A percentile compares a stretch with the other conserved stretches of the same genome.
These are phyloP conservation scores for Salpingus planirostris DNA, from an alignment of 2,888 invertebrate genomes.

Conservation along the genomic window DNA sequence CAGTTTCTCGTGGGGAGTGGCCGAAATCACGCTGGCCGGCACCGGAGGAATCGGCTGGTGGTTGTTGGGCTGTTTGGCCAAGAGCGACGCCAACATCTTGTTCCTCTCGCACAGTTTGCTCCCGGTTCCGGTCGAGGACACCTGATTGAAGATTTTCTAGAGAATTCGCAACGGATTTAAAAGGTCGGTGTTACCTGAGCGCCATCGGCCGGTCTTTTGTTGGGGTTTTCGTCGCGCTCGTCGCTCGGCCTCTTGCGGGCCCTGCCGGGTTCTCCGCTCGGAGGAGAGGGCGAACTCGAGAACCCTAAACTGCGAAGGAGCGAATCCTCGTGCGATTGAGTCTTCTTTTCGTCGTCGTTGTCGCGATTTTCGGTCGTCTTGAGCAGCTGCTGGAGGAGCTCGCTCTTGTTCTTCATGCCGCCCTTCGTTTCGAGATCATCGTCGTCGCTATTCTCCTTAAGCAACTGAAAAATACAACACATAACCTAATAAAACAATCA, in stretches of 20 bases:
- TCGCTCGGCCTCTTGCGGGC: constrained; percentile 52
- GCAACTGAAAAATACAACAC: constrained; percentile 54
- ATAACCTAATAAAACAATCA: no score
- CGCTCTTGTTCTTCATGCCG: constrained; percentile 52
- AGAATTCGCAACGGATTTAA: no score
- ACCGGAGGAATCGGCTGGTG: constrained; percentile 56
- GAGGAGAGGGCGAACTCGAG: constrained; percentile 49
- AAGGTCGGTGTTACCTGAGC: constrained; percentile 26
- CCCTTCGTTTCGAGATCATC: constrained; percentile 58
- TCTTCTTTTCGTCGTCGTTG: constrained; percentile 44
- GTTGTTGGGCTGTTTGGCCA: constrained; percentile 60
- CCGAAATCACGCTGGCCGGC: constrained; percentile 54
- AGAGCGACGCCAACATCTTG: constrained; percentile 73
- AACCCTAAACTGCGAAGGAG: constrained; percentile 50
- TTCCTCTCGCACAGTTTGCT: constrained; percentile 75
- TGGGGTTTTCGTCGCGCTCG: constrained; percentile 47
- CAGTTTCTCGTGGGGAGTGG: constrained; percentile 63
- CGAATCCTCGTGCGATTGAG: constrained; percentile 45
- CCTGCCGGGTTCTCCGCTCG: constrained; percentile 39
- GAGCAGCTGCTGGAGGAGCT: constrained; percentile 52
- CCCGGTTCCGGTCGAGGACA: constrained; percentile 22
- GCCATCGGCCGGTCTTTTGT: constrained; percentile 41
- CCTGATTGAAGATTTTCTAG: neutral
- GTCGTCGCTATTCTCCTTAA: constrained; percentile 75
- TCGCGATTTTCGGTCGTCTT: constrained; percentile 33